A percentile compares a stretch with the other conserved stretches of the same genome.
phyloP scores from a whole-genome alignment of 37 sponge, comb jelly and placozoan genomes.

The Aplysina aerophoba region DNA sequence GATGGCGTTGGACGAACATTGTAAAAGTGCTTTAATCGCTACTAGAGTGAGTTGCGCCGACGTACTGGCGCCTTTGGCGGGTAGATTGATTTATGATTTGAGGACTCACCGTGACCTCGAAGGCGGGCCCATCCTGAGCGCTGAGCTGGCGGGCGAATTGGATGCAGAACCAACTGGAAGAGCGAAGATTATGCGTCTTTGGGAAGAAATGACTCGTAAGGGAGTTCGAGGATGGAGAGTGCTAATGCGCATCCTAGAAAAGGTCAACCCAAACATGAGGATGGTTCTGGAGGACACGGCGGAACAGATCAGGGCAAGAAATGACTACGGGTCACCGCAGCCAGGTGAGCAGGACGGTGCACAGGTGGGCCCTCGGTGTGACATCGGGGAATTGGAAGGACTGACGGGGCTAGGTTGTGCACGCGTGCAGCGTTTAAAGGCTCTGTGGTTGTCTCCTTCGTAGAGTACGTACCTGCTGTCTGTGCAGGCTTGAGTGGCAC shows the following conservation, averaged over 20 bases:
- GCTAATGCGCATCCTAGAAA: neutral
- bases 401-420: too few relatives aligned
- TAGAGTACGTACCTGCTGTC: too few relatives aligned
- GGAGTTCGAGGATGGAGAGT: neutral
- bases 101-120: neutral
- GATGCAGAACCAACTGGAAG: neutral
- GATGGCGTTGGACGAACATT: neutral
- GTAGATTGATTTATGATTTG: neutral
- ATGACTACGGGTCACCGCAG: too few relatives aligned
- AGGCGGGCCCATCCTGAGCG: neutral
- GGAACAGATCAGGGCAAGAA: too few relatives aligned
- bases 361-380: too few relatives aligned
- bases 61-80: neutral
- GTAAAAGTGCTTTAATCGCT: neutral
- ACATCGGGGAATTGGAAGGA: too few relatives aligned
- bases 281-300: too few relatives aligned
- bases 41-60: neutral
- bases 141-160: neutral
- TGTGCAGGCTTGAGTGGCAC: too few relatives aligned
- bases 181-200: neutral
- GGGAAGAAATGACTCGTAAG: conserved; percentile 3
- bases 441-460: too few relatives aligned
- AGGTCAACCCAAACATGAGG: neutral
- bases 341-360: too few relatives aligned
- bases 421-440: too few relatives aligned